phyloP scores from a whole-genome alignment of 2,797 vertebrate genomes.

The Paguma larvata region DNA sequence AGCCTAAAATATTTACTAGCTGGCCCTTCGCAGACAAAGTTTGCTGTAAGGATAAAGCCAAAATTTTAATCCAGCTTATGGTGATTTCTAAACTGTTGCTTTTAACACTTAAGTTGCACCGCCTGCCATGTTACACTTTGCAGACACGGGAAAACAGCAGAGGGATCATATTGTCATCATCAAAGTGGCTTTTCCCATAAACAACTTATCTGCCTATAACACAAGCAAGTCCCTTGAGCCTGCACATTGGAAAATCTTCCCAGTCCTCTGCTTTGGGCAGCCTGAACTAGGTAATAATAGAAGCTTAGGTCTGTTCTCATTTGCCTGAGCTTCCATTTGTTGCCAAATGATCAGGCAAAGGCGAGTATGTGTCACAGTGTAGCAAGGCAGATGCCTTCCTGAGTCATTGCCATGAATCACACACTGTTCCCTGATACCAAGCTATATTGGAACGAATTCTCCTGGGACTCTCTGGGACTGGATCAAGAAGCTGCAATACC shows the following conservation, averaged over 20 bases:
- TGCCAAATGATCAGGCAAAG: neutral
- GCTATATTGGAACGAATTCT: neutral
- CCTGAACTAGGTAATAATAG: neutral
- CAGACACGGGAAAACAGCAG: neutral
- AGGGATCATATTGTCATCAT: neutral
- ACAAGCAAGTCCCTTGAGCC: neutral
- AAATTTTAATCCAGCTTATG: neutral
- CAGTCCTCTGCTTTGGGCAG: neutral
- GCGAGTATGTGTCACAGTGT: neutral
- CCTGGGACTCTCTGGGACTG: neutral
- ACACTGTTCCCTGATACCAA: neutral
- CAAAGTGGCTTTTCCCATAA: neutral
- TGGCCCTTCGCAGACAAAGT: neutral
- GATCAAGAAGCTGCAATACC: conserved; percentile 50
- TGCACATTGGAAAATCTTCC: neutral
- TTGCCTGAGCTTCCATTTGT: conserved; percentile 11
- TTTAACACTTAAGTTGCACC: neutral
- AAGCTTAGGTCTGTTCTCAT: neutral
- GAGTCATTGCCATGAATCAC: conserved; percentile 10
- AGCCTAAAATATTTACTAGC: conserved; percentile 41
- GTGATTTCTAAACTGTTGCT: conserved; percentile 4
- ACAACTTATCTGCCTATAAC: neutral
- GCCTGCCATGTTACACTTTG: neutral
- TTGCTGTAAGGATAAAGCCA: neutral
- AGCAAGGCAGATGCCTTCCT: conserved; percentile 16